Base-by-base conservation (phyloP, 2,113 vertebrate genomes). In the Falco punctatus region DNA sequence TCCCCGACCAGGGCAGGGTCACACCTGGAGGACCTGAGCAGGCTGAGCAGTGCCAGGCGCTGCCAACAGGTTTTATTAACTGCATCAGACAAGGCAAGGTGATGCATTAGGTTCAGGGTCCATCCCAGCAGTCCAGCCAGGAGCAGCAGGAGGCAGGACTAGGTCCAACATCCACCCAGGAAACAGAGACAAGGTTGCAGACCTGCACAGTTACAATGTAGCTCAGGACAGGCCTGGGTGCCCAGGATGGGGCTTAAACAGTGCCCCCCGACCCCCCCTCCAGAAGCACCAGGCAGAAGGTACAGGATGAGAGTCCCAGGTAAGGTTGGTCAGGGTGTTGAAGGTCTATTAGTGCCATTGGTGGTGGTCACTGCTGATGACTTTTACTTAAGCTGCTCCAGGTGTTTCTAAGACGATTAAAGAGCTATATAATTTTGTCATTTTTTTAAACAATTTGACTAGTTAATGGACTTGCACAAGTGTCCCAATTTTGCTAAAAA, bases 71-170 rank as follows among this genome's bases (percentile, higher is more conserved):
- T 33, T 92, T 57, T 28, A 42, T 48, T 64, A 81, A 16, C 64
- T 0, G 1, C 2, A 0, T 20, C 58, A 70, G 24, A 24, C 83
- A 46, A 64, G 80, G 14, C 1, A 2, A 38, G 3, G 59, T 28
- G 40, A 80, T 20, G 21, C 62, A 64, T 54, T 33, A 40, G 30
- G 52, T 58, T 72, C 32, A 81, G 54, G 32, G 14, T 69, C 49
- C 24, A 6, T n/a, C 23, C 46, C 2, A 1, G 35, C 19, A 71
- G 30, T 40, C 26, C 55, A 51, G 59, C 12, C 15, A 16, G 80
- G 32, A 88, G 51, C 22, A 74, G 66, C 42, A 80, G 35, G 23
- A 62, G 11, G 15, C 48, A 79, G 35, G 33, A 83, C 70, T 48
- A 58, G 52, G 59, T 77, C n/a, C 49, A 77, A 16, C 3, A 13